These are phyloP conservation scores for Boulengeromyrus knoepffleri DNA, from an alignment of 2,113 vertebrate species.

Conservation along the genomic window DNA sequence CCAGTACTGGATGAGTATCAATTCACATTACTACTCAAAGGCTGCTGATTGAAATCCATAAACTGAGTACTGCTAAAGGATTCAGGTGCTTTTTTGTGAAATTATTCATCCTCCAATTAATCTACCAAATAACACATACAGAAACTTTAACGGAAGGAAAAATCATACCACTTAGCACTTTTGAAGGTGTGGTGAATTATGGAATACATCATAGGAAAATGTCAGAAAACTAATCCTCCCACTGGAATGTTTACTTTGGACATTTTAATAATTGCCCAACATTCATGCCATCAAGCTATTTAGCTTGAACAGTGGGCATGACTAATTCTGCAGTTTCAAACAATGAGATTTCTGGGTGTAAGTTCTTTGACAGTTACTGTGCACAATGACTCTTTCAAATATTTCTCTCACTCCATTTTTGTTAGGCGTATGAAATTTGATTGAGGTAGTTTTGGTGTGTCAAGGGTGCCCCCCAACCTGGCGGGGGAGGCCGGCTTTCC, in stretches of 20 bases:
- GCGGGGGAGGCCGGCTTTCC: constrained; percentile 89
- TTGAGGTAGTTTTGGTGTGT: background rate
- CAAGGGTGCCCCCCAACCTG: constrained; percentile 58
- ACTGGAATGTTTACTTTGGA: background rate
- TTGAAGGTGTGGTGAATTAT: background rate
- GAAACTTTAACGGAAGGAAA: background rate
- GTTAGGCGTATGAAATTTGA: background rate
- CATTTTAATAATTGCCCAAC: background rate
- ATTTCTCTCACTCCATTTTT: background rate
- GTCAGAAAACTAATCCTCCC: background rate
- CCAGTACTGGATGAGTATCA: background rate
- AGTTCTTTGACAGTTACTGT: background rate
- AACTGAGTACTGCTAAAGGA: background rate
- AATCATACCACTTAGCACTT: background rate
- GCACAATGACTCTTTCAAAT: background rate
- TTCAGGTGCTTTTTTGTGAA: background rate
- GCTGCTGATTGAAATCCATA: background rate
- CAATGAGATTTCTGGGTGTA: background rate
- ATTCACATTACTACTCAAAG: background rate
- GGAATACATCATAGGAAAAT: background rate
- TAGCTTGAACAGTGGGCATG: background rate
- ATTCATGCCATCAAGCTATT: background rate
- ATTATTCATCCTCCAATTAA: background rate
- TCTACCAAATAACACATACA: background rate
- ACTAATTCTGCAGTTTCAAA: background rate